phyloP scores from a whole-genome alignment of 1,140 invertebrate species.

The Daktulosphaira vitifoliae region DNA sequence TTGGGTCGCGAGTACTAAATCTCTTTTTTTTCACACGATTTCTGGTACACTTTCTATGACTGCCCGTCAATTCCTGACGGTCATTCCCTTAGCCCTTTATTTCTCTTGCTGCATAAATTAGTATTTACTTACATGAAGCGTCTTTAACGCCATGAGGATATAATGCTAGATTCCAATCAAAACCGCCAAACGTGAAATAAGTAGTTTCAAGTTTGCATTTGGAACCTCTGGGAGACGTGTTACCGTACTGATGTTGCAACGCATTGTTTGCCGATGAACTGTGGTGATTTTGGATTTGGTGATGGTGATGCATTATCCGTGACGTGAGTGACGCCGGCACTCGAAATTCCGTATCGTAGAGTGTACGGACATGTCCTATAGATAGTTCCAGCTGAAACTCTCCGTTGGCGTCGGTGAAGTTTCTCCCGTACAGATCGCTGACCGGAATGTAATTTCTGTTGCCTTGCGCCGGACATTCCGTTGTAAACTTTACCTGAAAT shows the following conservation, averaged over 20 bases:
- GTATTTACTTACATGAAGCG: constrained; percentile 42
- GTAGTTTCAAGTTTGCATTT: constrained; percentile 55
- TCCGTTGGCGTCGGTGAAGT: constrained; percentile 73
- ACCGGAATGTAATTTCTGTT: constrained; percentile 71
- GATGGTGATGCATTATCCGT: constrained; percentile 33
- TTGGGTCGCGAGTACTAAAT: no score
- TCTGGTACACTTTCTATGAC: no score
- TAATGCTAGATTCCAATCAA: constrained; percentile 74
- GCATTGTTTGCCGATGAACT: constrained; percentile 33
- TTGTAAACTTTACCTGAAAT: constrained; percentile 58
- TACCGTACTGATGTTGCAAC: constrained; percentile 23
- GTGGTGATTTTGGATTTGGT: constrained; percentile 33
- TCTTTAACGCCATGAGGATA: constrained; percentile 56
- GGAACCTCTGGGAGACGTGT: constrained; percentile 4
- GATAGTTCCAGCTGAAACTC: constrained; percentile 75
- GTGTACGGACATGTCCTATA: constrained; percentile 65
- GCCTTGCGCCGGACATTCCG: constrained; percentile 65
- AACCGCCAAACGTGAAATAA: constrained; percentile 68
- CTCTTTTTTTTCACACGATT: no score
- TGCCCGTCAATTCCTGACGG: no score
- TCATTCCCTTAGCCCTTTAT: no score
- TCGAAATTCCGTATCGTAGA: constrained; percentile 63
- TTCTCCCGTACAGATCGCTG: constrained; percentile 61
- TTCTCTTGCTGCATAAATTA: no score
- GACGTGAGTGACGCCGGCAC: constrained; percentile 45